These are phyloP conservation scores for Oikopleura vanhoeffeni DNA, from an alignment of 23 tunicate genomes.

Conservation along the genomic window DNA sequence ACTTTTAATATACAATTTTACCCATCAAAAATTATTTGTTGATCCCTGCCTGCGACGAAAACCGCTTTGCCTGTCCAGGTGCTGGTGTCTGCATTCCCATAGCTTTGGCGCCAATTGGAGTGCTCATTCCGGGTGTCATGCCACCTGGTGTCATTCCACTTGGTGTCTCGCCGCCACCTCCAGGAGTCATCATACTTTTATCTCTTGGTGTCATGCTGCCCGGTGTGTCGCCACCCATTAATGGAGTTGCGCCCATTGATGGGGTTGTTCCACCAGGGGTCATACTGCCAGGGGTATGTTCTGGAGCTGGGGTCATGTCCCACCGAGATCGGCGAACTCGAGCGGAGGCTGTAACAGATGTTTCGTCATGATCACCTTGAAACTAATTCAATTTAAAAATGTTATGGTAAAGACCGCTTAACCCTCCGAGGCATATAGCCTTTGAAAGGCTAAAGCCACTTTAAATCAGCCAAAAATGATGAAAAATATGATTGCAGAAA, in stretches of 20 bases:
- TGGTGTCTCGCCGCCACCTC: conserved; percentile 46
- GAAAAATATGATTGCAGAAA: too few relatives aligned
- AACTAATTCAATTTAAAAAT: too few relatives aligned
- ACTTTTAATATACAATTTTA: background rate
- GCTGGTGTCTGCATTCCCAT: conserved; percentile 85
- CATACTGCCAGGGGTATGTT: conserved; percentile 61
- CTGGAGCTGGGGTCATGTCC: conserved; percentile 94
- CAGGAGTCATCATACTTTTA: conserved; percentile 46
- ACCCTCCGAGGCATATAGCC: too few relatives aligned
- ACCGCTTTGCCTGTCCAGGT: conserved; percentile 55
- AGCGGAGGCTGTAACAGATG: conserved; percentile 37
- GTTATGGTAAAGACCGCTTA: too few relatives aligned
- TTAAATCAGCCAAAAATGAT: too few relatives aligned
- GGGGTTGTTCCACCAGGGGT: conserved; percentile 85
- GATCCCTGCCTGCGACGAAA: conserved; percentile 74
- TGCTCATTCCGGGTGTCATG: conserved; percentile 73
- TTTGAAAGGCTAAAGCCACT: too few relatives aligned
- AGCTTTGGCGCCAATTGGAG: conserved; percentile 75
- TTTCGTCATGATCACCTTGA: background rate
- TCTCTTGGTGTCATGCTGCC: conserved; percentile 58
- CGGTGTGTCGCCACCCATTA: conserved; percentile 56
- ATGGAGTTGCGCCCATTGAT: conserved; percentile 33
- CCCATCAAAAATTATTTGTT: conserved; percentile 20
- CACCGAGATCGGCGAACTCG: conserved; percentile 86
- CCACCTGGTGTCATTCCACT: conserved; percentile 69